A percentile compares a stretch with the other conserved stretches of the same genome.
Evolutionary conservation across 2,797 vertebrate genomes (phyloP).

Genomic region (Sylvilagus floridanus): DNA sequence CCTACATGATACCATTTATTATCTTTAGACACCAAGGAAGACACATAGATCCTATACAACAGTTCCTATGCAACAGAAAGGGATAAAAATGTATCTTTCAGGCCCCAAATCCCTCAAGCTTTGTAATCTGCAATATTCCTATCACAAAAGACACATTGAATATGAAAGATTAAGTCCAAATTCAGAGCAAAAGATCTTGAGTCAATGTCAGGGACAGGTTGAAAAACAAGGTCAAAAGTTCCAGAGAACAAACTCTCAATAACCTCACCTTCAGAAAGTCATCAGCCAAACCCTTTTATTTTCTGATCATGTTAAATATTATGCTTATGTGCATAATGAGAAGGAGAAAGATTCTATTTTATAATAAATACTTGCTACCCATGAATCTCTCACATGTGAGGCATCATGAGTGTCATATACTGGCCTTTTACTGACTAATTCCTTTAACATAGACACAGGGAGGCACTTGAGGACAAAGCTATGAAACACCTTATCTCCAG

Average conservation of each 20-base stretch:
- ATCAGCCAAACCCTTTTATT: not conserved
- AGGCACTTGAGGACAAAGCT: constrained; percentile 12
- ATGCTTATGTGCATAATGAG: not conserved
- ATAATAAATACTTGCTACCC: not conserved
- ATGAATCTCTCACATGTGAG: not conserved
- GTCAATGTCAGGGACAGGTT: not conserved
- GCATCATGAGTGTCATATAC: not conserved
- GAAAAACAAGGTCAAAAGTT: not conserved
- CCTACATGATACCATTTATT: not conserved
- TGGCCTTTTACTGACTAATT: not conserved
- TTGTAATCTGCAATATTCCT: not conserved
- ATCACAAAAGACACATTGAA: not conserved
- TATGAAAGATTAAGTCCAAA: not conserved
- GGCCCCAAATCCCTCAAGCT: not conserved
- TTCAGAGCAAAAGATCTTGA: not conserved
- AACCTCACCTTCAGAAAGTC: not conserved
- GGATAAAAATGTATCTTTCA: not conserved
- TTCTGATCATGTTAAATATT: not conserved
- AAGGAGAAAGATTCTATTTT: not conserved
- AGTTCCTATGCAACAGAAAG: no score
- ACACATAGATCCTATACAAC: not conserved
- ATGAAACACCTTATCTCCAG: not conserved
- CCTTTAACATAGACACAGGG: not conserved
- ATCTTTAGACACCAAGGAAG: constrained; percentile 1
- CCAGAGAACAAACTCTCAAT: not conserved